Evolutionary conservation across 37 sponge, comb jelly and placozoan genomes (phyloP).

Genomic region (Mnemiopsis leidyi): DNA sequence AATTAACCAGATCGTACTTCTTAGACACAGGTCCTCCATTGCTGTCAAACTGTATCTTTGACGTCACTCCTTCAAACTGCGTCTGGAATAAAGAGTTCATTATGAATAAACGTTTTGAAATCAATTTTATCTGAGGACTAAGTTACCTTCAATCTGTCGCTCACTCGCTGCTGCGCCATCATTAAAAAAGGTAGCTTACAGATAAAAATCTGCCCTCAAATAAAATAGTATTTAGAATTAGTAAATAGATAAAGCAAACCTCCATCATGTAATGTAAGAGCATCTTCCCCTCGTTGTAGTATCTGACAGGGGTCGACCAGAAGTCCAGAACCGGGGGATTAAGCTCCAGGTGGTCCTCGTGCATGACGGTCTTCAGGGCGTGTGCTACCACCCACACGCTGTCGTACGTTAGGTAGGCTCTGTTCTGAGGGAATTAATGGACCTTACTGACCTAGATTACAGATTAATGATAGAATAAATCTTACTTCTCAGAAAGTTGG

Average conservation of each 20-base stretch:
- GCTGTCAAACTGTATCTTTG: background rate
- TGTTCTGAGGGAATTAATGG: conserved; percentile 15
- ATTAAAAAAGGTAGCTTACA: no score
- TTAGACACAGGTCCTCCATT: background rate
- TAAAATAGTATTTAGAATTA: no score
- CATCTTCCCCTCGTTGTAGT: conserved; percentile 1
- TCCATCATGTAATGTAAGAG: conserved; percentile 5
- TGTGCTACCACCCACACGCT: conserved; percentile 48
- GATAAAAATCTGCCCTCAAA: no score
- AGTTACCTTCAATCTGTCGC: no score
- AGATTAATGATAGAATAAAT: no score
- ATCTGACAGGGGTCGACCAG: conserved; percentile 37
- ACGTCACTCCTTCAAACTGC: background rate
- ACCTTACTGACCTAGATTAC: no score
- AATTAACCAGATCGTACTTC: conserved; percentile 3
- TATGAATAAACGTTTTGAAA: no score
- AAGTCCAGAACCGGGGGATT: background rate
- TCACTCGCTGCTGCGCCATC: no score
- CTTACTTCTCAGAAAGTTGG: background rate
- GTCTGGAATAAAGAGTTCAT: background rate
- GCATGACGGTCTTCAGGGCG: background rate
- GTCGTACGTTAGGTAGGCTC: conserved; percentile 59
- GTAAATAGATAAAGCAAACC: no score
- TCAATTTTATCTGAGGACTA: no score
- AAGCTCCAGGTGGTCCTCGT: conserved; percentile 13